Evolutionary conservation across 2,113 vertebrate species (phyloP).

Genomic region (Neolamprologus variostigma): DNA sequence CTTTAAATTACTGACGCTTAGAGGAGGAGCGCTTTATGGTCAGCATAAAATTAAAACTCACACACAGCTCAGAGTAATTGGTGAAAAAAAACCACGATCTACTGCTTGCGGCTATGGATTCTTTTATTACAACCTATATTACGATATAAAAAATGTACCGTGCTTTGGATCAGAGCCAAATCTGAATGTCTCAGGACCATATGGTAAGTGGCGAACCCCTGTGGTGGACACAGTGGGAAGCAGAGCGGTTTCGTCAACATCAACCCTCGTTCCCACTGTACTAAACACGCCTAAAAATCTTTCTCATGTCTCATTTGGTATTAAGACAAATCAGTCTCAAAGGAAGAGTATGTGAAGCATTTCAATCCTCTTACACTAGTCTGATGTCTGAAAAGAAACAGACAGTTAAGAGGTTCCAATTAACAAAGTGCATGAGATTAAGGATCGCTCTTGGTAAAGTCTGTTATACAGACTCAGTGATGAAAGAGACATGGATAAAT

Average conservation of each 20-base stretch:
- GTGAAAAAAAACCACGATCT: accelerated
- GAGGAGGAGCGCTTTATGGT: neutral
- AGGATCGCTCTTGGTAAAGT: neutral
- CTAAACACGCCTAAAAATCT: neutral
- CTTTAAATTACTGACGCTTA: neutral
- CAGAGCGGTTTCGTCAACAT: slow-evolving; percentile 31
- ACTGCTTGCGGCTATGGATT: neutral
- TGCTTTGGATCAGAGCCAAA: neutral
- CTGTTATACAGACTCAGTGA: neutral
- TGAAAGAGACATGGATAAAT: neutral
- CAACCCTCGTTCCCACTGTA: slow-evolving; percentile 13
- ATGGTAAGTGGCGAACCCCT: slow-evolving; percentile 44
- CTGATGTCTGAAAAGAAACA: slow-evolving; percentile 65
- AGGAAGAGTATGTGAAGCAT: slow-evolving; percentile 19
- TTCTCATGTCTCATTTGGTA: slow-evolving; percentile 19
- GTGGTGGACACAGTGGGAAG: slow-evolving; percentile 54
- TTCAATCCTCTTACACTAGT: slow-evolving; percentile 68
- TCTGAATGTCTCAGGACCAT: slow-evolving; percentile 35
- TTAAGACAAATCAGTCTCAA: slow-evolving; percentile 52
- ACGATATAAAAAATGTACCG: neutral
- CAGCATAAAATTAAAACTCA: neutral
- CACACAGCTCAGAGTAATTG: neutral
- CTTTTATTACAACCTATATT: neutral
- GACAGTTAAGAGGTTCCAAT: slow-evolving; percentile 60
- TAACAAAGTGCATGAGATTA: slow-evolving; percentile 70